Conservation (phyloP, 2,888 invertebrate genomes). For the Oscheius sp. region DNA sequence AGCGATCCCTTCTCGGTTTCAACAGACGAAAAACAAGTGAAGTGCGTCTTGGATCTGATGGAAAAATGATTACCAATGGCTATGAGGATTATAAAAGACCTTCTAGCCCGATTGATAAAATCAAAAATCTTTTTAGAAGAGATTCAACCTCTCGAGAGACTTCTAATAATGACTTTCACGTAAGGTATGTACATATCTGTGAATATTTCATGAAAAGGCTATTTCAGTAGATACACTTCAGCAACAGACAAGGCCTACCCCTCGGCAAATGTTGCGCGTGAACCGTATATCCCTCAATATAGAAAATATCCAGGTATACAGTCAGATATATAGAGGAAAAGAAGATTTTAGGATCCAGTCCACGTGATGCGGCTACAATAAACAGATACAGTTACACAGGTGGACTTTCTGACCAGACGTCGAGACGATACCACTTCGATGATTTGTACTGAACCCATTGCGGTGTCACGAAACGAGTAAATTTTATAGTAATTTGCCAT, state of each 20-base stretch:
- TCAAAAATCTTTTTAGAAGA: constrained; percentile 64
- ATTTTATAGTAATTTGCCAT: constrained; percentile 1
- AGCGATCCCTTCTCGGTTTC: constrained; percentile 47
- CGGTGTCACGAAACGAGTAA: constrained; percentile 26
- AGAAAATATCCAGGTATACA: constrained; percentile 48
- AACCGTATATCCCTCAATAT: constrained; percentile 53
- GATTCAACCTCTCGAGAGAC: constrained; percentile 9
- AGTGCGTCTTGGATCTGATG: constrained; percentile 60
- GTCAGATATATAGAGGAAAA: background rate
- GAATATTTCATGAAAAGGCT: background rate
- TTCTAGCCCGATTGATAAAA: constrained; percentile 67
- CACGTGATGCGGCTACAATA: constrained; percentile 40
- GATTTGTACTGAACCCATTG: constrained; percentile 32
- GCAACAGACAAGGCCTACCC: constrained; percentile 24
- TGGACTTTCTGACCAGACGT: constrained; percentile 50
- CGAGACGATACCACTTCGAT: constrained; percentile 59
- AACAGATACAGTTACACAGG: constrained; percentile 58
- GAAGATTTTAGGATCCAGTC: constrained; percentile 33
- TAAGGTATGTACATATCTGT: background rate
- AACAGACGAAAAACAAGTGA: constrained; percentile 62
- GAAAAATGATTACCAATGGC: constrained; percentile 58
- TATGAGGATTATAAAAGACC: constrained; percentile 59
- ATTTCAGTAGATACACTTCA: constrained; percentile 20
- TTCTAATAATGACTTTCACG: constrained; percentile 10
- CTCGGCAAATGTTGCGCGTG: constrained; percentile 31